Evolutionary conservation across 2,113 vertebrate genomes (phyloP).

Genomic region (Jacana jacana): DNA sequence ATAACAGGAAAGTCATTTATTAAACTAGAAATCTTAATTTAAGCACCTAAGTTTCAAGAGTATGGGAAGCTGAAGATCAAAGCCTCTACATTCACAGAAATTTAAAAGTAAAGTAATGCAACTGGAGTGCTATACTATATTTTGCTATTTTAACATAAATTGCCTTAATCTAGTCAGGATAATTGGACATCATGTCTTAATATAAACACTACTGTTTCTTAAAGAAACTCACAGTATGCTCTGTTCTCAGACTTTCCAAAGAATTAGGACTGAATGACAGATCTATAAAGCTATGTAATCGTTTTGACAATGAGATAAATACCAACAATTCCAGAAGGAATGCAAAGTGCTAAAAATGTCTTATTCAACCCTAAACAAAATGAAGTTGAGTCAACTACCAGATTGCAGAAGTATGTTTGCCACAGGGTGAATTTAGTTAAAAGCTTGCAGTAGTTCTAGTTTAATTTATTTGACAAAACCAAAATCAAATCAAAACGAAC

Average conservation of each 20-base stretch:
- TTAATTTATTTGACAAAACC: neutral
- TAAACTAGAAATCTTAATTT: neutral
- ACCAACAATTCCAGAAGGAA: neutral
- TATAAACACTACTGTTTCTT: accelerated
- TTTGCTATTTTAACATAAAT: neutral
- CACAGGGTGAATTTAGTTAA: neutral
- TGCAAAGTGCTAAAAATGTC: neutral
- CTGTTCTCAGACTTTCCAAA: neutral
- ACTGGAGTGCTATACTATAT: neutral
- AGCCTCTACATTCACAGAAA: neutral
- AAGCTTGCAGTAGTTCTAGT: neutral
- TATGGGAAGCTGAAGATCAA: neutral
- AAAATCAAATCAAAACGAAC: neutral
- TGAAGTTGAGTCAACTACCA: neutral
- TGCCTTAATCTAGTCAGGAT: neutral
- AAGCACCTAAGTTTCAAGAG: neutral
- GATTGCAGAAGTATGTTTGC: neutral
- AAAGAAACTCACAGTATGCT: neutral
- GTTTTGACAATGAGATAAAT: neutral
- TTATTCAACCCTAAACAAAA: neutral
- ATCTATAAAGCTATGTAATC: neutral
- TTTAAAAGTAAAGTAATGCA: neutral
- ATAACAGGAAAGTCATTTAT: neutral
- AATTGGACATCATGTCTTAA: neutral
- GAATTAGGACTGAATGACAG: neutral